phyloP scores from a whole-genome alignment of 2,797 vertebrate species.

The Bradypodion pumilum region DNA sequence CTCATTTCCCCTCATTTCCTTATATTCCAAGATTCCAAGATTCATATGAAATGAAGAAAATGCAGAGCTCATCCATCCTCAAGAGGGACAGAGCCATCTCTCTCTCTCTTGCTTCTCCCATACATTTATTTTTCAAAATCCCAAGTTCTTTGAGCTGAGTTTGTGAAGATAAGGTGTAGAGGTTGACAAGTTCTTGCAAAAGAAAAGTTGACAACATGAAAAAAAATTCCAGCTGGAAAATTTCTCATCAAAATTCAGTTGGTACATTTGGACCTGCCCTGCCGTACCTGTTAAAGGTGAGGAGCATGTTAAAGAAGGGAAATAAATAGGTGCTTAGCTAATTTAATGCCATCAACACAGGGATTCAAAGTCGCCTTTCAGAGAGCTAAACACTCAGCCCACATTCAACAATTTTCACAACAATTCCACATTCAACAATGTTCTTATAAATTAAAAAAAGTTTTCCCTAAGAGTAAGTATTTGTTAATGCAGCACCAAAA shows the following conservation, averaged over 20 bases:
- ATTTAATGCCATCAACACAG: background rate
- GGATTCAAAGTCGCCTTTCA: background rate
- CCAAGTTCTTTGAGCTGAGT: too few relatives aligned
- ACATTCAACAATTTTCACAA: too few relatives aligned
- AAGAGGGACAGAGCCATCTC: background rate
- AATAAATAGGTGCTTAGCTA: background rate
- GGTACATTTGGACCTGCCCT: background rate
- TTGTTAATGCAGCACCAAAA: too few relatives aligned
- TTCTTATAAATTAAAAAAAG: too few relatives aligned
- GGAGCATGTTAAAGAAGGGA: background rate
- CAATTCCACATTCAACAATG: too few relatives aligned
- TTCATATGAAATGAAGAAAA: background rate
- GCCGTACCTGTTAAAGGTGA: background rate
- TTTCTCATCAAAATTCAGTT: too few relatives aligned
- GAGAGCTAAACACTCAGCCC: background rate
- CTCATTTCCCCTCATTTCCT: background rate
- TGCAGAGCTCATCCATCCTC: background rate
- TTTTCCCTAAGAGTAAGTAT: too few relatives aligned
- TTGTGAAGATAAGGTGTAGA: too few relatives aligned
- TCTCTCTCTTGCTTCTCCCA: background rate
- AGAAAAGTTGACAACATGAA: too few relatives aligned
- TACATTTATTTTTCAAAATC: background rate
- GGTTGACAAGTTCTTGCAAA: too few relatives aligned
- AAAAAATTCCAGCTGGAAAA: too few relatives aligned
- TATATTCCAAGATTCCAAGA: background rate